Conservation (phyloP, 2,888 invertebrate species). For the Cerastoderma edule region DNA sequence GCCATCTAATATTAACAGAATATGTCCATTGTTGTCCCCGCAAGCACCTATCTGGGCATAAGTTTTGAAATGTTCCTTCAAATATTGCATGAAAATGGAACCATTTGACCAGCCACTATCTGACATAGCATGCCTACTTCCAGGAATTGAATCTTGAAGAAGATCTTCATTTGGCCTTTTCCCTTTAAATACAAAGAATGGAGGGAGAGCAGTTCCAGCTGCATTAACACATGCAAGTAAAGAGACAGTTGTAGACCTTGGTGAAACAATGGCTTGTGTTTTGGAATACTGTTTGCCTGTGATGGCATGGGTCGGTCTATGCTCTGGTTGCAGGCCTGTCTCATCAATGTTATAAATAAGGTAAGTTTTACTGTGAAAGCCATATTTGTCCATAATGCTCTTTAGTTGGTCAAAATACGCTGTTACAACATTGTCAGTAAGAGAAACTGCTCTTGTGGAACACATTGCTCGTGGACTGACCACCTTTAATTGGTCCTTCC, state of each 20-base stretch:
- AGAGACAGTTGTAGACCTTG: constrained; percentile 24
- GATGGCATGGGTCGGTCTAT: constrained; percentile 28
- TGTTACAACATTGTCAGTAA: no score
- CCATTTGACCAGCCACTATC: constrained; percentile 39
- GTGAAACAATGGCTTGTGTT: constrained; percentile 35
- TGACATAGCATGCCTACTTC: constrained; percentile 11
- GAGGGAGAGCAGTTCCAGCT: constrained; percentile 26
- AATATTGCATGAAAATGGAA: constrained; percentile 24
- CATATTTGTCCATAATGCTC: constrained; percentile 29
- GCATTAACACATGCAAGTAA: constrained; percentile 34
- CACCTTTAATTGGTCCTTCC: no score
- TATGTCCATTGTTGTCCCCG: not conserved
- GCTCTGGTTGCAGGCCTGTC: constrained; percentile 33
- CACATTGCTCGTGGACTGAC: no score
- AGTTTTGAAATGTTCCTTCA: constrained; percentile 34
- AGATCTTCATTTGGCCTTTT: constrained; percentile 26
- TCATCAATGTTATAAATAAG: constrained; percentile 42
- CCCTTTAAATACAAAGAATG: constrained; percentile 37
- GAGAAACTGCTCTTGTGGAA: no score
- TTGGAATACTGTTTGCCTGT: constrained; percentile 10
- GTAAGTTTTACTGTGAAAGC: constrained; percentile 26
- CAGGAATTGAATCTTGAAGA: constrained; percentile 16
- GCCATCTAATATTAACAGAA: constrained; percentile 34
- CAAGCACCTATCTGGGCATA: not conserved
- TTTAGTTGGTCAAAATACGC: no score